A percentile compares a stretch with the other conserved stretches of the same genome.
Conservation (phyloP, 2,888 invertebrate genomes). For the Cantharis nigra region DNA sequence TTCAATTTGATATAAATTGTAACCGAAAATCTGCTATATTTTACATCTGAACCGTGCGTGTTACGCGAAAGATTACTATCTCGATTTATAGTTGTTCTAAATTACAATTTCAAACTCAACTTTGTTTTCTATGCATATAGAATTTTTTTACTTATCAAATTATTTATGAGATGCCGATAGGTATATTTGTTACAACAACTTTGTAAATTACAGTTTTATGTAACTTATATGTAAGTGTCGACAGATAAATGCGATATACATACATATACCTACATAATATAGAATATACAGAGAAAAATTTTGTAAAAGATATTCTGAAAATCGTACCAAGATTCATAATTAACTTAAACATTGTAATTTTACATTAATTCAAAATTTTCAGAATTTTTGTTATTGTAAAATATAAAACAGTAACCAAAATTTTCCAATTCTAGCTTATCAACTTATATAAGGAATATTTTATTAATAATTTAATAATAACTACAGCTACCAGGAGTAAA, state of each 20-base stretch:
- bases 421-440: too few relatives aligned
- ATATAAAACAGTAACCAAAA: too few relatives aligned
- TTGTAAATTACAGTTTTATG: neutral
- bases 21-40: slow-evolving; percentile 39
- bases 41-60: slow-evolving; percentile 38
- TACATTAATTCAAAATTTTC: neutral
- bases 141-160: slow-evolving; percentile 9
- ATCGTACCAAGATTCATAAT: too few relatives aligned
- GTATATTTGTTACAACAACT: neutral
- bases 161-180: neutral
- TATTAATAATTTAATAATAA: too few relatives aligned
- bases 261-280: neutral
- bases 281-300: neutral
- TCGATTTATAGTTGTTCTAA: slow-evolving; percentile 26
- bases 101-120: slow-evolving; percentile 16
- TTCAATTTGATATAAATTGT: slow-evolving; percentile 42
- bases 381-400: neutral
- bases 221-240: neutral
- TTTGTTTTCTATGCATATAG: slow-evolving; percentile 19
- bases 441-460: too few relatives aligned
- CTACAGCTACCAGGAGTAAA: too few relatives aligned
- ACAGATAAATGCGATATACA: neutral
- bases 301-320: neutral
- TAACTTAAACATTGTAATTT: neutral
- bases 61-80: slow-evolving; percentile 36